Evolutionary conservation across 2,888 invertebrate genomes (phyloP), one percentile per base, ranked within the genome.

Genomic region (Chirona hameri): DNA sequence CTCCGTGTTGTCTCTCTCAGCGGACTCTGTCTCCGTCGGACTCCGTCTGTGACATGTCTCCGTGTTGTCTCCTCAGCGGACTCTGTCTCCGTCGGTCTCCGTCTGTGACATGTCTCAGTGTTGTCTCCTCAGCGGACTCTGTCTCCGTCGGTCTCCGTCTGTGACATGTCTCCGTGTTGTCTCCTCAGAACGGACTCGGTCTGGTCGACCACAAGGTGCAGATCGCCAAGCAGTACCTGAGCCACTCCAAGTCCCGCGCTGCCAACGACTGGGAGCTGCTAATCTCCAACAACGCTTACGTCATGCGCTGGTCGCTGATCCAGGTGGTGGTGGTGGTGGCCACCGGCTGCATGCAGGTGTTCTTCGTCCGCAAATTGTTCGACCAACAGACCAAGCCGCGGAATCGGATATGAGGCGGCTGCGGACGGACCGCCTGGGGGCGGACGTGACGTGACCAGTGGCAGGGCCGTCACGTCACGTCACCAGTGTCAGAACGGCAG

Each of bases 311-410:
- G 95, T 97, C 98, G 0, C 86, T 97, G 4, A 90, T 93, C 82
- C 97, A 97, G 90, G 95, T 97, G 85, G 83, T 93, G 48, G 93
- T 97, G 0, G 94, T 98, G 84, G 89, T 93, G 81, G 90, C 92
- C 0, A 94, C 96, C 0, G 94, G 94, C 18, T 90, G 93, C 0
- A 87, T 93, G 81, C 95, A 95, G 89, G 96, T 97, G 1, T 95
- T 93, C 88, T 97, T 97, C 88, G 94, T 98, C 24, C 91, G 95
- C 85, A 95, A 95, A 89, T 89, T 98, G 21, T 98, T 98, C 87
- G 94, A 95, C 87, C 92, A 39, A 31, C 39, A 57, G 5, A 18
- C 14, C 46, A 81, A 60, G 69, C 24, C 69, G 29, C 81, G 82
- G 18, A 39, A 55, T 24, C 31, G 79, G 79, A 82, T 76, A 52